Evolutionary conservation across 2,113 vertebrate species (phyloP), one percentile per base, ranked within the genome.

Genomic region (Grammomys surdaster): DNA sequence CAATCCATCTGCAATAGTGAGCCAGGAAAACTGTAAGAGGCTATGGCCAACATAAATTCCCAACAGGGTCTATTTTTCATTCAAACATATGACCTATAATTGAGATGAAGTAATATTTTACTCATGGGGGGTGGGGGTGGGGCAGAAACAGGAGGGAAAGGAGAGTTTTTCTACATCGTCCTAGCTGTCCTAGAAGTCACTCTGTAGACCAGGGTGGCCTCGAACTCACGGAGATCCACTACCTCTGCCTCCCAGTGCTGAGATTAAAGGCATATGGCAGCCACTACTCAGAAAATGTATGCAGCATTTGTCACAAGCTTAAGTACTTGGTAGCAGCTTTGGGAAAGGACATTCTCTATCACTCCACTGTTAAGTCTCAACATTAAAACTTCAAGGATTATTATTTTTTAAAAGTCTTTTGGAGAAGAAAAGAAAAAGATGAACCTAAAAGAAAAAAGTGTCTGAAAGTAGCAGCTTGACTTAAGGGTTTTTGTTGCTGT

Each of bases 51-150:
- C 3, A 81, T 0, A 78, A 69, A 69, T 91, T 92, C 87, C 93
- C 88, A 76, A 84, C 31, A 65, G 87, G 81, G 40, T 28, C 20
- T 40, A 69, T 58, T 97, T 90, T 96, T 93, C 94, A 95, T 40
- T 87, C 89, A 96, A 89, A 94, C 40, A 78, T 4, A 40, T 46
- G 24, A 69, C 46, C 33, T 65, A 24, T 73, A 92, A 84, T 65
- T 93, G 9, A 85, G 76, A 75, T 56, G 63, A 43, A 54, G 70
- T 51, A 85, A 93, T 11, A 51, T 12, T 80, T 5, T 54, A 58
- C n/a, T 65, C 77, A 20, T 58, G 58, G 54, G 5, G n/a, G n/a
- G 36, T 40, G 6, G 19, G 33, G 8, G 7, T 3, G 56, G 13
- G 1, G 51, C 10, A 11, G 60, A 24, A 19, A 19, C 10, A 9